phyloP scores from a whole-genome alignment of 2,113 vertebrate species.

The Oophaga pumilio region DNA sequence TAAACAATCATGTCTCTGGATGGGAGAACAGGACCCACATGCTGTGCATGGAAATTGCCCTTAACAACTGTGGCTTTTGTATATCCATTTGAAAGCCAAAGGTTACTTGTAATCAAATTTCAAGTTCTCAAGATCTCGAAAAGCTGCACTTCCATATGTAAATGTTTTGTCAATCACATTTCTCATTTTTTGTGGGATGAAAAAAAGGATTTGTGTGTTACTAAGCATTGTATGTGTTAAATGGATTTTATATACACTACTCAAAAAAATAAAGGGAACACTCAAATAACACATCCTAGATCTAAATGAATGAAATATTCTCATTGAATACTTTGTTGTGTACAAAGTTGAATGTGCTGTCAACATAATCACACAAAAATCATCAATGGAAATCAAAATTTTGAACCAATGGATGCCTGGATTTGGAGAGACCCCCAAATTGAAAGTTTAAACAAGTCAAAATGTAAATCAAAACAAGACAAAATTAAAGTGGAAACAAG shows the following conservation, averaged over 20 bases:
- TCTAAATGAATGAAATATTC: not conserved
- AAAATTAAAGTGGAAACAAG: too few species aligned
- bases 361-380: too few species aligned
- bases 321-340: too few species aligned
- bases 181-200: slow-evolving; percentile 67
- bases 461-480: too few species aligned
- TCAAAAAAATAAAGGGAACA: too few species aligned
- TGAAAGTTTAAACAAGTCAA: too few species aligned
- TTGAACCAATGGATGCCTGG: too few species aligned
- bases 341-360: too few species aligned
- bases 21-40: slow-evolving; percentile 91
- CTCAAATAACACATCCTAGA: too few species aligned
- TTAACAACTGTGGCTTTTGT: slow-evolving; percentile 96
- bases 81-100: slow-evolving; percentile 92
- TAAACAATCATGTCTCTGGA: slow-evolving; percentile 91
- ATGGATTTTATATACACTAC: too few species aligned
- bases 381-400: too few species aligned
- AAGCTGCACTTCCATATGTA: slow-evolving; percentile 81
- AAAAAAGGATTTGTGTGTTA: not conserved
- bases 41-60: slow-evolving; percentile 99
- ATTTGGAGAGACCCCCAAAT: too few species aligned
- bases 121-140: slow-evolving; percentile 88
- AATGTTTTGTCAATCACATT: slow-evolving; percentile 76
- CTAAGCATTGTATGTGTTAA: not conserved
- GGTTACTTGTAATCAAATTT: slow-evolving; percentile 99